Percentiles rank a stretch among this genome's conserved stretches.
These are phyloP conservation scores for Tiliacea aurago DNA, from an alignment of 2,888 invertebrate genomes.

Conservation along the genomic window DNA sequence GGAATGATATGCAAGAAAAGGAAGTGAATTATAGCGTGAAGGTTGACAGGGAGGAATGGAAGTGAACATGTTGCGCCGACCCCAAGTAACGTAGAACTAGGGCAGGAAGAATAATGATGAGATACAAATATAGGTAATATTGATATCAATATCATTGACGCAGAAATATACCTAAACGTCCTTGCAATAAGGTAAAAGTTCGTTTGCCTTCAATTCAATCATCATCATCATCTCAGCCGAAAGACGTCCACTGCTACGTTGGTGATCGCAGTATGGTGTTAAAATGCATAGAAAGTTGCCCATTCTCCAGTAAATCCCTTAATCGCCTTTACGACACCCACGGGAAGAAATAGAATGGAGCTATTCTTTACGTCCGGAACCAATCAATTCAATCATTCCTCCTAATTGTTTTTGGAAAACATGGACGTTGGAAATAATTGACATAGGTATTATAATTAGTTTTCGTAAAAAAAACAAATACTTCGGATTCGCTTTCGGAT, in stretches of 20 bases:
- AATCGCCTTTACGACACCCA: too few relatives aligned
- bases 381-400: not conserved
- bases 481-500: too few relatives aligned
- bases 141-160: not conserved
- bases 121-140: not conserved
- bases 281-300: too few relatives aligned
- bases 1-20: not conserved
- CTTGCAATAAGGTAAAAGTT: conserved; percentile 34
- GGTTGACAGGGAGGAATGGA: not conserved
- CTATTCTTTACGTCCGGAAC: too few relatives aligned
- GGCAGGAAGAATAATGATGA: not conserved
- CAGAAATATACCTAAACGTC: not conserved
- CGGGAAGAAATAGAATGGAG: too few relatives aligned
- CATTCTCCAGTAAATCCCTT: too few relatives aligned
- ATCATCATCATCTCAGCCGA: too few relatives aligned
- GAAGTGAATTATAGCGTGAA: not conserved
- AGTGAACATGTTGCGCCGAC: not conserved
- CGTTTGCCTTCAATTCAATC: conserved; percentile 4
- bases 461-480: too few relatives aligned
- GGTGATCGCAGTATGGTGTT: too few relatives aligned
- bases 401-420: conserved; percentile 24
- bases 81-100: not conserved
- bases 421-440: conserved; percentile 18
- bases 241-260: too few relatives aligned
- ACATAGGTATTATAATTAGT: not conserved